Conservation (phyloP, 1,140 invertebrate genomes). For the Euura lappo region DNA sequence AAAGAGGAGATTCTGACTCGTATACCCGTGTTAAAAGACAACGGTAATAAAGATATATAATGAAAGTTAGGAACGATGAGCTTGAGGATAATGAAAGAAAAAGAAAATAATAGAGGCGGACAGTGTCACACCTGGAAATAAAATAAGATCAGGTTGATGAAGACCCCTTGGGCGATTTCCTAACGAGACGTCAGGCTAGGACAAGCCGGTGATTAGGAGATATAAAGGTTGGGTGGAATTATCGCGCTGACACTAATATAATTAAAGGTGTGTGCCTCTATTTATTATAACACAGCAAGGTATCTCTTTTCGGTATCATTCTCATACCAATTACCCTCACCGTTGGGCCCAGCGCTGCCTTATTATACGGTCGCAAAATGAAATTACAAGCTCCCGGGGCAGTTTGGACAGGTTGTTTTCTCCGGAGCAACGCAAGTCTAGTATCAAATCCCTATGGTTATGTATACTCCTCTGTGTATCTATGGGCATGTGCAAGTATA, state of each 20-base stretch:
- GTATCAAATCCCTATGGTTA: neutral
- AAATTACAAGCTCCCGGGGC: constrained; percentile 7
- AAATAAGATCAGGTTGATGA: too few relatives aligned
- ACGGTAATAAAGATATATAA: too few relatives aligned
- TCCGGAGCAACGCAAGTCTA: neutral
- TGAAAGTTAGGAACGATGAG: too few relatives aligned
- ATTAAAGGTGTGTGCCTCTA: constrained; percentile 10
- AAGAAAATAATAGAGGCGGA: too few relatives aligned
- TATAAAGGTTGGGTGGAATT: neutral
- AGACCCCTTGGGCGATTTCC: neutral
- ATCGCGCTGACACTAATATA: constrained; percentile 10
- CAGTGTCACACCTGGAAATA: too few relatives aligned
- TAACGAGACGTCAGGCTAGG: neutral
- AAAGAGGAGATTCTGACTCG: too few relatives aligned
- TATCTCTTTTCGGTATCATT: constrained; percentile 12
- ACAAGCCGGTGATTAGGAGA: neutral
- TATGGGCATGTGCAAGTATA: neutral
- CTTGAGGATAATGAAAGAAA: too few relatives aligned
- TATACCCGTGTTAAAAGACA: too few relatives aligned
- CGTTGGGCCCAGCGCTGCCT: neutral
- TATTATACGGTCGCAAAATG: constrained; percentile 12
- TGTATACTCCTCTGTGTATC: neutral
- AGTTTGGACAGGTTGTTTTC: neutral
- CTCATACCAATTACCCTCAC: neutral
- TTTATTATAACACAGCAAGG: constrained; percentile 13